phyloP scores from a whole-genome alignment of 2,113 vertebrate genomes.

The Anser brachyrhynchus region DNA sequence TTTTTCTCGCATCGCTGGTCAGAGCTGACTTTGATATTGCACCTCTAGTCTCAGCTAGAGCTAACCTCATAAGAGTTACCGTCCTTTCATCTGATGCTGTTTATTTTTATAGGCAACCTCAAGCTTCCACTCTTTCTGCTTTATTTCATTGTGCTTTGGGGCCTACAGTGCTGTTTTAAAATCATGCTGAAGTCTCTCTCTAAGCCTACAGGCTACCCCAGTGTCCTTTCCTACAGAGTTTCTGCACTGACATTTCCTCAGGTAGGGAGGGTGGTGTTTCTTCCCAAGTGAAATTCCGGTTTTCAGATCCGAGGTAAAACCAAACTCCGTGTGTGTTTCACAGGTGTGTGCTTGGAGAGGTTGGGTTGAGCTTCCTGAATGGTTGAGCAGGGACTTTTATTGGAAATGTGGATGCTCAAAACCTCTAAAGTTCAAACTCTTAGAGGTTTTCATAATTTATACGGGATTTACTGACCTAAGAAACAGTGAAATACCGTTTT shows the following conservation, averaged over 20 bases:
- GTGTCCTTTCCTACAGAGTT: not conserved
- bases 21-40: not conserved
- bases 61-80: not conserved
- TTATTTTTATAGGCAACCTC: not conserved
- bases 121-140: not conserved
- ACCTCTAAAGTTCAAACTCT: not conserved
- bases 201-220: not conserved
- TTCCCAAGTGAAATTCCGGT: too few relatives aligned
- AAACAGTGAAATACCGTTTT: not conserved
- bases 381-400: not conserved
- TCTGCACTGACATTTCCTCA: rapidly evolving
- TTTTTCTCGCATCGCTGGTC: not conserved
- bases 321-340: not conserved
- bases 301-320: not conserved
- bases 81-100: not conserved
- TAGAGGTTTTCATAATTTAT: not conserved
- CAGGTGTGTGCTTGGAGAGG: not conserved
- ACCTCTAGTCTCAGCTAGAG: not conserved
- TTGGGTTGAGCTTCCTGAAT: not conserved
- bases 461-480: not conserved
- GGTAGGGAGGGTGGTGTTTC: rapidly evolving
- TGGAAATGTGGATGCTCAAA: not conserved
- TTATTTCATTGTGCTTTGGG: not conserved
- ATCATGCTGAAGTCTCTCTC: not conserved
- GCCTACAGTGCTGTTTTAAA: not conserved